Evolutionary conservation across 1,140 invertebrate species (phyloP), one percentile per base, ranked within the genome.

Genomic region (Cotesia glomerata): DNA sequence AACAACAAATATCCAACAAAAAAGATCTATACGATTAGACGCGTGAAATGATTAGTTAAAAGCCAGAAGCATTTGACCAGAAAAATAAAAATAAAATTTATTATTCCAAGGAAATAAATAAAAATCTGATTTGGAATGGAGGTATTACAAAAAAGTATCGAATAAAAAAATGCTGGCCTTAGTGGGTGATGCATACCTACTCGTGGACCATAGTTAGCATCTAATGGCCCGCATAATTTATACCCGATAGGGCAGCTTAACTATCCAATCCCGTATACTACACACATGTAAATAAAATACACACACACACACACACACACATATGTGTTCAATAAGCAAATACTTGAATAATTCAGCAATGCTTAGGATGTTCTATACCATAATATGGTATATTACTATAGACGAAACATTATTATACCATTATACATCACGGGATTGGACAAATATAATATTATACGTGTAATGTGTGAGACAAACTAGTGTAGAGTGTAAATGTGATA

Each of bases 171-270:
- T 45, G 7, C 11, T 45, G 39, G 39, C 72, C 56, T 54, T 54
- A 36, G 74, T 14, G 18, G 71, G 74, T 83, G 83, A 84, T 84
- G 80, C 79, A 82, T 82, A 78, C 74, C 72, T 76, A 69, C 59
- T 66, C 69, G 59, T 75, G 77, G 77, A 74, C 77, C 78, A 78
- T 78, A 78, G 79, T 83, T 79, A 79, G 77, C 72, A 76, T 81
- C 80, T 83, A 85, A 85, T 82, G 80, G 78, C 75, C 73, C 73
- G 81, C 77, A 83, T 83, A 84, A 85, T 85, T 84, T 84, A 83
- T 84, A 78, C 76, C 76, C 77, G 78, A 83, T 82, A 81, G 79
- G 74, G 78, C 75, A 75, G 74, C 74, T 75, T 75, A 77, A 79
- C 78, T 77, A 79, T 76, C 69, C 71, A 75, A 75, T 77, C 75